Conservation (phyloP, 53 echinoderm and acorn worm genomes). For the Apostichopus leukothele region DNA sequence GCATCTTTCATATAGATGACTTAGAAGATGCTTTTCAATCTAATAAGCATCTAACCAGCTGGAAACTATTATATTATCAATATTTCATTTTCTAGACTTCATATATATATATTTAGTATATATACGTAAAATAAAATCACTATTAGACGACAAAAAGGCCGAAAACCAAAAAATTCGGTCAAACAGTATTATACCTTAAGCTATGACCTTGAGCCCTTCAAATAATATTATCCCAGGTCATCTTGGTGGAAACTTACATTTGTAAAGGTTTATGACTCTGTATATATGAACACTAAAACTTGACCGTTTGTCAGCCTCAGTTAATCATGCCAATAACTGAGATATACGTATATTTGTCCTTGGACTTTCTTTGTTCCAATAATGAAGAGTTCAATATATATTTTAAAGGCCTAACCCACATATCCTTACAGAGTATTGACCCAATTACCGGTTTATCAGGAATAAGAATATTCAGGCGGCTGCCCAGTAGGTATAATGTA, state of each 20-base stretch:
- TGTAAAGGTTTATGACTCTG: background rate
- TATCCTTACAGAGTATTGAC: background rate
- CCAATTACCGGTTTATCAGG: background rate
- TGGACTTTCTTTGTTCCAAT: background rate
- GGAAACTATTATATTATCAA: too few species aligned
- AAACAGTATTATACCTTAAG: background rate
- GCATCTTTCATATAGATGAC: too few species aligned
- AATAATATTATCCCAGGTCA: too few species aligned
- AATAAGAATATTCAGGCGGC: too few species aligned
- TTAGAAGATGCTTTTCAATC: too few species aligned
- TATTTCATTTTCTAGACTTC: too few species aligned
- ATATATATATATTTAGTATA: too few species aligned
- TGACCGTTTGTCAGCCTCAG: background rate
- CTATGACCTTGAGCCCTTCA: background rate
- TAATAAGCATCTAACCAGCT: too few species aligned
- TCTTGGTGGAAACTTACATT: background rate
- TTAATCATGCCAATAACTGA: background rate
- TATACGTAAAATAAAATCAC: background rate
- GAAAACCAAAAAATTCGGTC: background rate
- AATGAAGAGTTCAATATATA: background rate
- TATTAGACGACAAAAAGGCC: background rate
- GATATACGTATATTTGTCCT: background rate
- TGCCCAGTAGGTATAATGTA: too few species aligned
- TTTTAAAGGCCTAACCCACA: background rate
- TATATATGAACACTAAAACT: background rate